phyloP scores from a whole-genome alignment of 2,797 vertebrate genomes.

The Gallinago stenura region DNA sequence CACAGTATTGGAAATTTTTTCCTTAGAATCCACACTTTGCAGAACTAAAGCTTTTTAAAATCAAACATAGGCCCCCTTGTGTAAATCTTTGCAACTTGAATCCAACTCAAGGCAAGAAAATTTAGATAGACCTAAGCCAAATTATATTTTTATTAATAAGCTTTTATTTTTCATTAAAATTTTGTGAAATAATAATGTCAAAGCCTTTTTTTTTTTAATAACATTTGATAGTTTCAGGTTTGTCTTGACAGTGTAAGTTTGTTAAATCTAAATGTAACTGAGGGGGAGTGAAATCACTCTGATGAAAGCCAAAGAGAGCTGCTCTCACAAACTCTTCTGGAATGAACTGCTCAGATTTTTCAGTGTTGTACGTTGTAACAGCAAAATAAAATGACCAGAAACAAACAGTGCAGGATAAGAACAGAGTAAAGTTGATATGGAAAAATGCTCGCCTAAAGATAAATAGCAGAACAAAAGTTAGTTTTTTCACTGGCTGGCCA shows the following conservation, averaged over 20 bases:
- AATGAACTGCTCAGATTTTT: background rate
- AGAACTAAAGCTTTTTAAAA: background rate
- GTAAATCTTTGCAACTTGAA: background rate
- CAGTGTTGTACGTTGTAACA: background rate
- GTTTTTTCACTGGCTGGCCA: conserved; percentile 49
- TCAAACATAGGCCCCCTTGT: background rate
- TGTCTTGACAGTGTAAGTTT: background rate
- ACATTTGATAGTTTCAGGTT: background rate
- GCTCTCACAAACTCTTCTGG: background rate
- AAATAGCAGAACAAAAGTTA: conserved; percentile 37
- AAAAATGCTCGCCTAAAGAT: conserved; percentile 52
- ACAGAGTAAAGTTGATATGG: conserved; percentile 20
- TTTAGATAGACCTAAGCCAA: background rate
- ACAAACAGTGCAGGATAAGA: background rate
- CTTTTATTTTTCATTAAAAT: background rate
- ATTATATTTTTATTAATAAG: background rate
- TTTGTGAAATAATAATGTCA: background rate
- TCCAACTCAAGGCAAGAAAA: background rate
- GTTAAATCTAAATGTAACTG: background rate
- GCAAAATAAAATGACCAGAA: conserved; percentile 16
- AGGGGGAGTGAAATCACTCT: background rate
- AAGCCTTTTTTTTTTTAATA: background rate
- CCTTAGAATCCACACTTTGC: background rate
- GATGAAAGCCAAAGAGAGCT: background rate
- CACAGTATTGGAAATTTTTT: background rate